Percentiles rank a stretch among this genome's conserved stretches.
Conservation (phyloP, 2,888 invertebrate species). For the Dynastes hyllus region DNA sequence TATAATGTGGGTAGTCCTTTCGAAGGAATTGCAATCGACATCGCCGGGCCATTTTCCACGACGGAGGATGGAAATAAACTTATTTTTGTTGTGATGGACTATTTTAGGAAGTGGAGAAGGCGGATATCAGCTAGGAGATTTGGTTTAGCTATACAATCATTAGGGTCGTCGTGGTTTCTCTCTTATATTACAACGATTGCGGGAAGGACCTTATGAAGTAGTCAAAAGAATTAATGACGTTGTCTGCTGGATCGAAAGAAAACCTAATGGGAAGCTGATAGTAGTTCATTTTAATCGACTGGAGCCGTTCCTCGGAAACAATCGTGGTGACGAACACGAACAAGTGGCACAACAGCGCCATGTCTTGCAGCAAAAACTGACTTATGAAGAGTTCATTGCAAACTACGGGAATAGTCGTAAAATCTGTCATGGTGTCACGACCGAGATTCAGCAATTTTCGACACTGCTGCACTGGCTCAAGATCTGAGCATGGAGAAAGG, state of each 20-base stretch:
- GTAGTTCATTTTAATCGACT: conserved; percentile 53
- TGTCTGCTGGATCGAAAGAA: conserved; percentile 52
- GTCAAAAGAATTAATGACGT: conserved; percentile 54
- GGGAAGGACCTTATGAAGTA: conserved; percentile 54
- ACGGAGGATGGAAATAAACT: not conserved
- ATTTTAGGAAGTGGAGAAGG: not conserved
- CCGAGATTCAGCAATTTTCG: not conserved
- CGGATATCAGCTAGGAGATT: not conserved
- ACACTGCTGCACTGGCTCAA: not conserved
- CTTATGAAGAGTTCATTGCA: not conserved
- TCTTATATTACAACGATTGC: conserved; percentile 51
- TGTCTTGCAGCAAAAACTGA: not conserved
- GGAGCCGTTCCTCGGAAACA: conserved; percentile 33
- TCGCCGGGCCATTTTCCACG: not conserved
- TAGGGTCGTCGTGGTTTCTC: conserved; percentile 47
- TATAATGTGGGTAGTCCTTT: not conserved
- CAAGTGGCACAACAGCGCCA: not conserved
- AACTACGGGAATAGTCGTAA: not conserved
- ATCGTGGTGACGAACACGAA: not conserved
- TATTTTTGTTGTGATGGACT: not conserved
- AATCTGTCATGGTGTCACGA: conserved; percentile 10
- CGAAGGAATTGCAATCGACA: not conserved
- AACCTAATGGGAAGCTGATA: conserved; percentile 45
- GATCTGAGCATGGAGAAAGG: not conserved
- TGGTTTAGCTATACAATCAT: conserved; percentile 54